Percentiles rank a stretch among this genome's conserved stretches.
phyloP scores from a whole-genome alignment of 2,113 vertebrate species.

The Strix uralensis region DNA sequence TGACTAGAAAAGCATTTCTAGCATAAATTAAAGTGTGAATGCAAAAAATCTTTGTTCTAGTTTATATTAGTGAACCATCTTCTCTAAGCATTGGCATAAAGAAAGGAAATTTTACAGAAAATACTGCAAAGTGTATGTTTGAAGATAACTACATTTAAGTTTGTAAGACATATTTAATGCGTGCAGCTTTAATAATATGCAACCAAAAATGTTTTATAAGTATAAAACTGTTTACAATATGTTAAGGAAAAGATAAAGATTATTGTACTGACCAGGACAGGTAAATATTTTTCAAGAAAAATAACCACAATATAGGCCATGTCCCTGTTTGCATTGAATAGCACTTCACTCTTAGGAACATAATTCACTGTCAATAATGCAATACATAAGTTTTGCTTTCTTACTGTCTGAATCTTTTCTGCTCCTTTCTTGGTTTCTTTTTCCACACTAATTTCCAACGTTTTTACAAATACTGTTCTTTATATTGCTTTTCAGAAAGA shows the following conservation, averaged over 20 bases:
- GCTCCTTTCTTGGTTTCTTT: background rate
- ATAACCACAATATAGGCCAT: background rate
- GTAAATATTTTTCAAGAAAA: background rate
- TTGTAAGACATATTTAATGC: background rate
- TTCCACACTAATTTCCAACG: background rate
- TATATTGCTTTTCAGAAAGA: background rate
- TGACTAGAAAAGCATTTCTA: background rate
- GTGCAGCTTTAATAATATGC: background rate
- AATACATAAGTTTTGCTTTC: background rate
- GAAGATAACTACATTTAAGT: background rate
- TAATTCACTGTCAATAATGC: background rate
- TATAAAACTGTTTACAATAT: background rate
- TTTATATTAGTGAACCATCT: background rate
- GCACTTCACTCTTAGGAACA: background rate
- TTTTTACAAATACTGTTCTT: background rate
- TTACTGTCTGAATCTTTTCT: background rate
- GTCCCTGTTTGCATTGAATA: background rate
- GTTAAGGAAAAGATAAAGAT: background rate
- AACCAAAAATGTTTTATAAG: background rate
- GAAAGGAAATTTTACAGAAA: background rate
- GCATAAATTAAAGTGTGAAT: background rate
- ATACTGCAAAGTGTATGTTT: background rate
- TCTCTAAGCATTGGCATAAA: background rate
- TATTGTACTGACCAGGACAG: background rate
- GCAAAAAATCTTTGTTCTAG: background rate